phyloP scores from a whole-genome alignment of 1,140 invertebrate species.

The Ceratoteleas bidentatus region DNA sequence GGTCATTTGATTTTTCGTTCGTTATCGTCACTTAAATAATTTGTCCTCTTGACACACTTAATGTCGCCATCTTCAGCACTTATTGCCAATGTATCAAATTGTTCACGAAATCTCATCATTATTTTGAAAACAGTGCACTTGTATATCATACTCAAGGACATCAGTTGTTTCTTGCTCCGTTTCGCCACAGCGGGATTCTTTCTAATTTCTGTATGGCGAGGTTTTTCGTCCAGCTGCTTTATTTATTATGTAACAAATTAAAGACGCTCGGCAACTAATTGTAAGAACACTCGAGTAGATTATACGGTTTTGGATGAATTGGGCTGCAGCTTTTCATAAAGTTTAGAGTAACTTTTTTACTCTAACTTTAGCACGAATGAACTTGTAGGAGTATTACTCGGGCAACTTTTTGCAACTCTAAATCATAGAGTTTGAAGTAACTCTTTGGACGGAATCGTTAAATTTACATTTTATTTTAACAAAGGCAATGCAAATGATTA shows the following conservation, averaged over 20 bases:
- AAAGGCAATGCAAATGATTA: slow-evolving; percentile 54
- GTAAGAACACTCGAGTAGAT: slow-evolving; percentile 58
- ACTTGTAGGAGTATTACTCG: slow-evolving; percentile 54
- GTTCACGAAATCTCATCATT: too few relatives aligned
- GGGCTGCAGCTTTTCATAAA: slow-evolving; percentile 55
- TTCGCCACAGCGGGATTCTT: too few relatives aligned
- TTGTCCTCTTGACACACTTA: too few relatives aligned
- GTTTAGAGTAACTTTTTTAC: slow-evolving; percentile 58
- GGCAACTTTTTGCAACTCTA: slow-evolving; percentile 62
- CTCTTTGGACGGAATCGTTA: slow-evolving; percentile 54
- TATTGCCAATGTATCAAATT: too few relatives aligned
- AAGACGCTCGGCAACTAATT: slow-evolving; percentile 50
- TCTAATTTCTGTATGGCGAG: background rate
- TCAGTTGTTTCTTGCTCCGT: too few relatives aligned
- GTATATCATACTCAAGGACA: too few relatives aligned
- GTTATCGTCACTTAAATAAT: too few relatives aligned
- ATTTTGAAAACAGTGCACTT: too few relatives aligned
- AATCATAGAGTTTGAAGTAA: slow-evolving; percentile 63
- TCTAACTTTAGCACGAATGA: slow-evolving; percentile 52
- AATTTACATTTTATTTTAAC: slow-evolving; percentile 65
- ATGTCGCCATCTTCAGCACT: too few relatives aligned
- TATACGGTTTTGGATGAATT: slow-evolving; percentile 62
- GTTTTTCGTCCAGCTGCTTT: slow-evolving; percentile 21
- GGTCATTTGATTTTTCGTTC: too few relatives aligned
- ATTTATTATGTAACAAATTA: slow-evolving; percentile 54